Base-by-base conservation (phyloP, 2,888 invertebrate species). In the Blastobasis adustella region DNA sequence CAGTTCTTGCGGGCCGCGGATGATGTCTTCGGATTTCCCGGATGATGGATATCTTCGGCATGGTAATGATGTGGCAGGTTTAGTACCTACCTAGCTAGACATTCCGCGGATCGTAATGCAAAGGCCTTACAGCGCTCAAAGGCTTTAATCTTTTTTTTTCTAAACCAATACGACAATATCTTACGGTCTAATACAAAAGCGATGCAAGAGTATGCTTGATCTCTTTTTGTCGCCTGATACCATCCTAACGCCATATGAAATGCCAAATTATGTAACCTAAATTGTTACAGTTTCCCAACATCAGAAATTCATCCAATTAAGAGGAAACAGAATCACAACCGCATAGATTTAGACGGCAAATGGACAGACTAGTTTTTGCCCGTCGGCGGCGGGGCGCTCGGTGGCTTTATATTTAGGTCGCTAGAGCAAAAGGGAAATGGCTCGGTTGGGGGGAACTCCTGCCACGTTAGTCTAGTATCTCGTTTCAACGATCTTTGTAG, bases 341-440 rank as follows among this genome's bases (percentile, higher is more conserved):
- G 7, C 44, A 36, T 45, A 6, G 46, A 46, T 46, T 37, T 37
- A 47, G 10, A 47, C 10, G 37, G 37, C 46, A 47, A 52, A 56
- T 23, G 56, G 53, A 56, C 60, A 60, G 56, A 63, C 61, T 60
- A 67, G 66, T 65, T 59, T 60, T 66, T 60, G 59, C 57, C 50
- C 50, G 48, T 54, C 46, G 59, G 57, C 59, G 58, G 23, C 23
- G 23, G 23, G 23, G 23, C 23, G 23, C 23, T 23, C 57, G 56
- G 65, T 70, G 63, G 65, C 61, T 64, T 71, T 76, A 79, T 82
- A 75, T 82, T 79, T 78, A 80, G 78, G 77, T 75, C 75, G 69
- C 58, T 66, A 56, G 63, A 61, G 59, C 64, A 62, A 62, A 67
- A 72, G 70, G 69, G 77, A 78, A 76, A 70, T 69, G 63, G 65